Evolutionary conservation across 2,797 vertebrate species (phyloP).

Genomic region (Philypnodon macrostomus): DNA sequence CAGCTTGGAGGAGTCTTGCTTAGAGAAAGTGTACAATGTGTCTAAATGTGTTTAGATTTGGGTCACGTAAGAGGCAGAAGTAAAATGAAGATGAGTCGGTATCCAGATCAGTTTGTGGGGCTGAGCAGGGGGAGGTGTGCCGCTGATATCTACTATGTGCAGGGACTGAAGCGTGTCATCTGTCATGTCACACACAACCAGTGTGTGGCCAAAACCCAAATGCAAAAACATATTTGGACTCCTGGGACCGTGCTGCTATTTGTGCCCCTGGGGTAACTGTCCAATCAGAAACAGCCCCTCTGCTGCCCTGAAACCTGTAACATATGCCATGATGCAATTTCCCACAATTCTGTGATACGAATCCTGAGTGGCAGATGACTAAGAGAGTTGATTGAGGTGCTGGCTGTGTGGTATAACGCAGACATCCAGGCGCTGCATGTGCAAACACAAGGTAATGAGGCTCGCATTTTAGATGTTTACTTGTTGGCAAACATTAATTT

Average conservation of each 20-base stretch:
- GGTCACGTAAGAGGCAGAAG: conserved; percentile 5
- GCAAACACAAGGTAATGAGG: conserved; percentile 20
- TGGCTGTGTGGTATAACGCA: conserved; percentile 29
- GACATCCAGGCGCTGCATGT: conserved; percentile 18
- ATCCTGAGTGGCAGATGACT: conserved; percentile 32
- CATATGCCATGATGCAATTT: conserved; percentile 36
- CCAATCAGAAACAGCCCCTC: conserved; percentile 34
- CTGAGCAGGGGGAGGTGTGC: conserved; percentile 25
- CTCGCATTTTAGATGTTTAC: conserved; percentile 43
- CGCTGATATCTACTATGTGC: conserved; percentile 71
- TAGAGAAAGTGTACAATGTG: conserved; percentile 33
- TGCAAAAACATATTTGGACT: conserved; percentile 39
- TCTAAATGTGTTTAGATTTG: conserved; percentile 14
- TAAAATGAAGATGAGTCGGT: conserved; percentile 40
- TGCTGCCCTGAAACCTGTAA: conserved; percentile 37
- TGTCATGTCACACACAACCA: conserved; percentile 62
- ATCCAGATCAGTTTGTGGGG: conserved; percentile 53
- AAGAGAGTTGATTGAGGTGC: conserved; percentile 24
- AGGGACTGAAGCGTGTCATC: conserved; percentile 69
- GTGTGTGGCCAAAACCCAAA: conserved; percentile 47
- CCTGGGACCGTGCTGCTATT: conserved; percentile 24
- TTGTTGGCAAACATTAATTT: conserved; percentile 47
- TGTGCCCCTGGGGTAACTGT: conserved; percentile 30
- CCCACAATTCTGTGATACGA: conserved; percentile 24
- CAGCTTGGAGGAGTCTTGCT: conserved; percentile 18